Percentiles rank a stretch among this genome's conserved stretches.
phyloP scores from a whole-genome alignment of 2,888 invertebrate genomes.

The Phanerotoma sp. region DNA sequence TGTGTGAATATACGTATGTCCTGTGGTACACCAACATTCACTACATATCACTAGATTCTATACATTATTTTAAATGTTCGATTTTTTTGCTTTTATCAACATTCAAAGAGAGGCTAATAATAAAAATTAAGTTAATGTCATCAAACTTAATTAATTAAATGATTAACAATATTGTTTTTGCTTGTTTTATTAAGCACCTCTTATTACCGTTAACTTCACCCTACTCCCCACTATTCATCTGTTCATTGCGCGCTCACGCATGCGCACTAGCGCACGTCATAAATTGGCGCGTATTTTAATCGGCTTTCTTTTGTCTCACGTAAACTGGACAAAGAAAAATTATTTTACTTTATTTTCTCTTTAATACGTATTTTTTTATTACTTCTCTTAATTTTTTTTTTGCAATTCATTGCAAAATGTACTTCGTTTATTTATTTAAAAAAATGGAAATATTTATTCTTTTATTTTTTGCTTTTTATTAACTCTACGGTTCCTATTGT shows the following conservation, averaged over 20 bases:
- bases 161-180: background rate
- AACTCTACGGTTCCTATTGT: slow-evolving; percentile 44
- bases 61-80: slow-evolving; percentile 44
- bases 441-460: slow-evolving; percentile 9
- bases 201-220: no score
- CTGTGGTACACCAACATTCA: slow-evolving; percentile 39
- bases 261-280: no score
- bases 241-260: no score
- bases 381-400: no score
- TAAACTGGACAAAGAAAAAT: no score
- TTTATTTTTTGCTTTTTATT: slow-evolving; percentile 26
- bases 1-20: slow-evolving; percentile 29
- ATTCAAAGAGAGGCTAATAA: slow-evolving; percentile 39
- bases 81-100: slow-evolving; percentile 39
- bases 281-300: no score
- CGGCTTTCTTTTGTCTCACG: no score
- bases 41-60: slow-evolving; percentile 48
- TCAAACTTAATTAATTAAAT: background rate
- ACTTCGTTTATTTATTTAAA: no score
- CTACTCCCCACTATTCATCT: no score
- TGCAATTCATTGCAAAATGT: background rate
- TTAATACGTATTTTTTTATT: no score
- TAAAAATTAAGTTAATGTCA: slow-evolving; percentile 1
- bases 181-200: no score
- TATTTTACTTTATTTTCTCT: no score